A percentile compares a stretch with the other conserved stretches of the same genome.
These are phyloP conservation scores for Chrysochloris asiatica DNA, from an alignment of 2,113 vertebrate species.

Conservation along the genomic window DNA sequence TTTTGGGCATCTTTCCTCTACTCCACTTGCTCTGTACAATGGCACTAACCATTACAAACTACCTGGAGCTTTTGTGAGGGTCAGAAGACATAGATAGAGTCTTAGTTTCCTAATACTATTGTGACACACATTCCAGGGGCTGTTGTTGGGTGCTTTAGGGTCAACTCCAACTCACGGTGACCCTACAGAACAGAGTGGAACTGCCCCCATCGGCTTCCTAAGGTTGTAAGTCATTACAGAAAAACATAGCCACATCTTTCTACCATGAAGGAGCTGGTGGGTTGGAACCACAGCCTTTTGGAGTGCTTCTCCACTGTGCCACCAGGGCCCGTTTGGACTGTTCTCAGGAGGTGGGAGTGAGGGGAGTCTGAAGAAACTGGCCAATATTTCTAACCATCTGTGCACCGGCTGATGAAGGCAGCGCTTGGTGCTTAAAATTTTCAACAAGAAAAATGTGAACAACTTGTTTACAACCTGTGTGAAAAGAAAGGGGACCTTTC, in stretches of 20 bases:
- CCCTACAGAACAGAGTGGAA: not conserved
- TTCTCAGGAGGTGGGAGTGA: slow-evolving; percentile 17
- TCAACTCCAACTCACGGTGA: not conserved
- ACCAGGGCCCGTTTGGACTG: not conserved
- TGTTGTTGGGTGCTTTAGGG: not conserved
- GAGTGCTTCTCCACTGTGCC: not conserved
- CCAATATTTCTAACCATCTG: slow-evolving; percentile 70
- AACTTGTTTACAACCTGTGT: slow-evolving; percentile 68
- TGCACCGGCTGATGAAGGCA: slow-evolving; percentile 34
- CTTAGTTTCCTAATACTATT: no score
- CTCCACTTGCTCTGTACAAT: no score
- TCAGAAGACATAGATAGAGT: no score
- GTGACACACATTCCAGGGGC: no score
- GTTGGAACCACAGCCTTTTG: not conserved
- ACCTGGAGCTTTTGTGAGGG: no score
- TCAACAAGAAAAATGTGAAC: slow-evolving; percentile 73
- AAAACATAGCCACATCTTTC: not conserved
- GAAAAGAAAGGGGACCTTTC: not conserved
- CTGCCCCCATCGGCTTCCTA: not conserved
- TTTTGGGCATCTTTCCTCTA: no score
- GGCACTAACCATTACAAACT: no score
- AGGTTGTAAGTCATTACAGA: not conserved
- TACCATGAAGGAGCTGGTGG: not conserved
- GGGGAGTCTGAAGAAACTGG: slow-evolving; percentile 66
- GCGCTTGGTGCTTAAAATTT: slow-evolving; percentile 54